Base-by-base conservation (phyloP, 30 jellyfish, hydroid and myxozoan genomes). In the Turritopsis rubra region DNA sequence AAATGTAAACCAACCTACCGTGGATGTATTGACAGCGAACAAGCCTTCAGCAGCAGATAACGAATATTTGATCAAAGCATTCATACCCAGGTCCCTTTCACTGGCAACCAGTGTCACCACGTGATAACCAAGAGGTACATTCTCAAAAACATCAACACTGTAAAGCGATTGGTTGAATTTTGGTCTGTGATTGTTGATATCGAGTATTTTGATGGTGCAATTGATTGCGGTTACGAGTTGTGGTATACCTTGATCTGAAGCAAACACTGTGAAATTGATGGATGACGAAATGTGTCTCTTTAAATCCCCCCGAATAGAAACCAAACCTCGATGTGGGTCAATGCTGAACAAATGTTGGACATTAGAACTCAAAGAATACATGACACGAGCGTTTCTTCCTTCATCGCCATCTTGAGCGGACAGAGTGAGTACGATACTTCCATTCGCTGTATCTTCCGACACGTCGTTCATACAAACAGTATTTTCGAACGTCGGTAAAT, bases 301-400 rank as follows among this genome's bases (percentile, higher is more conserved):
- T 18, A 78, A 78, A 1, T 53, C 53, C 24, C 85, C 85, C 19
- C 16, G 52, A 21, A 25, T 29, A 25, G 29, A 20, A 7, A 78
- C 21, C 17, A 78, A 21, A 1, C 85, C 85, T 8, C 28, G 28
- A 16, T 31, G 0, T 20, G 79, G 79, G 52, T 78, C 83, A 20
- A 78, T 78, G 5, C 83, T 20, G 1, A 78, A 29, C 52, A 78
- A 22, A 18, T 18, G 28, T 16, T 20, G 27, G 26, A 78, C 26
- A 78, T 78, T 21, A 8, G 77, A 52, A 29, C 85, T 78, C 1
- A 78, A 78, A 78, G 87, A 23, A 72, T 82, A 82, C 8, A 87
- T 18, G 23, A 82, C 9, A 13, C 68, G 21, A 13, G 80, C 89
- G 68, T 82, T 71, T 21, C 8, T 73, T 1, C 89, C 86, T 17